Base-by-base conservation (phyloP, 2,797 vertebrate species). In the Bucorvus abyssinicus region DNA sequence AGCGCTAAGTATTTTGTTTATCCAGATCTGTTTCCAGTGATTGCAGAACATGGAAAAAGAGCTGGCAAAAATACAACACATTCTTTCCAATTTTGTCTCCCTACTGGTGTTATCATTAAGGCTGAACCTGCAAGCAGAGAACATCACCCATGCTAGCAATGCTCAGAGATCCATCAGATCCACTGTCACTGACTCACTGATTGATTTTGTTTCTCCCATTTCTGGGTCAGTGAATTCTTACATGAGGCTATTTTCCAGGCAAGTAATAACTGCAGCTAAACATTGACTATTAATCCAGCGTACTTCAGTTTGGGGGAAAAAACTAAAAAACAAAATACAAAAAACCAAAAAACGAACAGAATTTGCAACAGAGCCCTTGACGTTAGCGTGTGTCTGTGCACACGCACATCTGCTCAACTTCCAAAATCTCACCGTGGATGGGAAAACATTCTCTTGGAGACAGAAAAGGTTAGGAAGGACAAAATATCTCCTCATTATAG, bases 221-320 rank as follows among this genome's bases (percentile, higher is more conserved):
- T 94, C 84, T 94, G 93, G 80, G 77, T 90, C 93, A 95, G 67
- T 61, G 81, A 89, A 80, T 69, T 77, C 64, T 71, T 47, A 36
- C 34, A 36, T 3, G 22, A 80, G 87, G 63, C 56, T 75, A 16
- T 94, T 94, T 93, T 90, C 56, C 84, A 92, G 77, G 34, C 52
- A 77, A 84, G 36, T 15, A 73, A 15, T 34, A 91, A 60, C 70
- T 70, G 80, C 64, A 82, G 63, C 42, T 70, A 36, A 89, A 70
- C 45, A 27, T 21, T 27, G 65, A 44, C 68, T 68, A 30, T 61
- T 77, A 60, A 89, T 77, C 24, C 77, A 61, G 42, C 15, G 13
- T 42, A 57, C 8, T 83, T 82, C 30, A 94, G 56, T 29, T 45
- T 49, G 15, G 42, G 16, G 32, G 60, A 70, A 23, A 30, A 50